These are phyloP conservation scores for Macroglossus sobrinus DNA, from an alignment of 2,113 vertebrate genomes.

Conservation along the genomic window DNA sequence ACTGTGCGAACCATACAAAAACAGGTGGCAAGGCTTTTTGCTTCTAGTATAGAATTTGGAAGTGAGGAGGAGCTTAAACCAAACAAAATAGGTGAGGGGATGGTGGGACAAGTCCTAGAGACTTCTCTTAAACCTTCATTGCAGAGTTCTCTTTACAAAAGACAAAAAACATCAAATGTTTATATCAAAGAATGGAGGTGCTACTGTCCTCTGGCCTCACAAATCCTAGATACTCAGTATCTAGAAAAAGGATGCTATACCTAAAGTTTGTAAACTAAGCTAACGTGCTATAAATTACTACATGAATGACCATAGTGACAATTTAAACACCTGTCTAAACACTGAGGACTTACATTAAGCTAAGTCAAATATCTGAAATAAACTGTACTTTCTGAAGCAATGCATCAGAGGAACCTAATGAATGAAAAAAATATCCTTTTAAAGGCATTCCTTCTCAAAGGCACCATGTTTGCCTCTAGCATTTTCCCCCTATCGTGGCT, in stretches of 20 bases:
- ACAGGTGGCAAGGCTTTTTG: neutral
- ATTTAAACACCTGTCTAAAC: neutral
- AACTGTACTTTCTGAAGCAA: neutral
- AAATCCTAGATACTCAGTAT: neutral
- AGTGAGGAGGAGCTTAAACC: neutral
- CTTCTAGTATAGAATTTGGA: neutral
- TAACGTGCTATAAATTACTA: neutral
- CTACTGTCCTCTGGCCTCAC: neutral
- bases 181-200: neutral
- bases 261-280: neutral
- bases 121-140: neutral
- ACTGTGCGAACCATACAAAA: neutral
- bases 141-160: neutral
- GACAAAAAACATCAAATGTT: neutral
- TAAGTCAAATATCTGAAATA: neutral
- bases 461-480: neutral
- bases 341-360: neutral
- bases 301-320: neutral
- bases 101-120: neutral
- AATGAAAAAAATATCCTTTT: neutral
- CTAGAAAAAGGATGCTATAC: neutral
- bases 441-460: slow-evolving; percentile 27
- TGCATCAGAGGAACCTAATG: neutral
- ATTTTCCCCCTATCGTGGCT: neutral
- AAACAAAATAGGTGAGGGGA: neutral